A percentile compares a stretch with the other conserved stretches of the same genome.
These are phyloP conservation scores for Taenioides sp. DNA, from an alignment of 2,797 vertebrate genomes.

Conservation along the genomic window DNA sequence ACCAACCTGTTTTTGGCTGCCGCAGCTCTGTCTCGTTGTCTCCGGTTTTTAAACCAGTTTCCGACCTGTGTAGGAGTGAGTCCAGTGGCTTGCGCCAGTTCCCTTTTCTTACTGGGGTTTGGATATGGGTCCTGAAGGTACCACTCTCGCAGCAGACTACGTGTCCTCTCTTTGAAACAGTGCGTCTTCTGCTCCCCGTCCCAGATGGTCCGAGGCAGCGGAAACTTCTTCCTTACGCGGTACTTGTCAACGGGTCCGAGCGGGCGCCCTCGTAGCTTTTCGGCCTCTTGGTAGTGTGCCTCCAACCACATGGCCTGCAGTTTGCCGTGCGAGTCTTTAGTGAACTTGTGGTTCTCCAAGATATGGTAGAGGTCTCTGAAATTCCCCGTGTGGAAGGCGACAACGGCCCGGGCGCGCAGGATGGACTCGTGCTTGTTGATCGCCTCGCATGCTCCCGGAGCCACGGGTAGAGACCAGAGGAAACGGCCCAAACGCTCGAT, in stretches of 20 bases:
- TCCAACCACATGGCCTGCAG: constrained; percentile 99
- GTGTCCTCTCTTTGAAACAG: constrained; percentile 99
- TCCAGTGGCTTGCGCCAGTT: constrained; percentile 99
- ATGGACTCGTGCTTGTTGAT: constrained; percentile 99
- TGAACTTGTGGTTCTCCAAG: constrained; percentile 99
- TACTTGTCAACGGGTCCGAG: constrained; percentile 99
- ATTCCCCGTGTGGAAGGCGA: constrained; percentile 99
- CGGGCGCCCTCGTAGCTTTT: constrained; percentile 96
- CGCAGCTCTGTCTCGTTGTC: constrained; percentile 98
- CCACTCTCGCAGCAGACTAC: constrained; percentile 98
- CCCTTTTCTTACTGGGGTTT: constrained; percentile 99
- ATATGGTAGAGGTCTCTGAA: constrained; percentile 99
- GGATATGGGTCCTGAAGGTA: constrained; percentile 99
- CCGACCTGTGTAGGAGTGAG: constrained; percentile 99
- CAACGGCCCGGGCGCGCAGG: constrained; percentile 95
- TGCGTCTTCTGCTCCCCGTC: constrained; percentile 99
- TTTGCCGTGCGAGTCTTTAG: constrained; percentile 98
- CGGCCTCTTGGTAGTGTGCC: constrained; percentile 99
- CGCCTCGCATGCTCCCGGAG: constrained; percentile 96
- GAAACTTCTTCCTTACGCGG: constrained; percentile 99
- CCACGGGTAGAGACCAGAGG: constrained; percentile 98
- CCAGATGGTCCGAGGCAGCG: constrained; percentile 99
- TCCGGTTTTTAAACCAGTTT: constrained; percentile 99
- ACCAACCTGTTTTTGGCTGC: constrained; percentile 98
- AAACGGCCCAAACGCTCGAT: constrained; percentile 98